Evolutionary conservation across 2,113 vertebrate species (phyloP), one percentile per base, ranked within the genome.

Genomic region (Ornithorhynchus anatinus): DNA sequence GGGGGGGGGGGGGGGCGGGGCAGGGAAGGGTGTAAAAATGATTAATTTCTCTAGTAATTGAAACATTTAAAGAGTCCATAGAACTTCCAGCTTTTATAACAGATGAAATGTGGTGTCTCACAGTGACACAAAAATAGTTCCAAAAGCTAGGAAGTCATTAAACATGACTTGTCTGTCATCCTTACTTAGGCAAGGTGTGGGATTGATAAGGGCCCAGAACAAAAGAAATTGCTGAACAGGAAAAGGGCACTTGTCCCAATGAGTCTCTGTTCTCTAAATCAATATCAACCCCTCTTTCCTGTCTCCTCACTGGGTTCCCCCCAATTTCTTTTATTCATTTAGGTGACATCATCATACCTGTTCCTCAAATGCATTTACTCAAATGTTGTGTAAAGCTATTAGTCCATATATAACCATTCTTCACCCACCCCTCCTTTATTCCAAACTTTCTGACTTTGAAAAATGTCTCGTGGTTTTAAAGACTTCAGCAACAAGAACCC

Each of bases 141-240:
- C 60, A 70, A 64, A 80, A 19, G 7, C 75, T 85, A 75, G 71
- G 71, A 88, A 86, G 84, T 88, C 60, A 43, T 88, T 82, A 81
- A 79, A 73, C 72, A 66, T 54, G 66, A 61, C 72, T 73, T 5
- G 2, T 85, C 89, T 78, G 72, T 70, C 79, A 71, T 79, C 75
- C 69, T 67, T 58, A 52, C 73, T 74, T 52, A 52, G 84, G 79
- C 79, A 72, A 89, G 70, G 77, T 84, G 73, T 85, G 56, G 71
- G 53, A 59, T 57, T 70, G 87, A 89, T 80, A 88, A 86, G 86
- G 43, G 75, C 69, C 37, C 35, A 50, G 68, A 81, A 84, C 82
- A 90, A 86, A 89, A 80, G 86, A 77, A 78, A 66, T 82, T 77
- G 69, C 69, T 70, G 86, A 81, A 83, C 86, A 91, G 85, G 90